Evolutionary conservation across 23 tunicate genomes (phyloP).

Genomic region (Botrylloides violaceus): DNA sequence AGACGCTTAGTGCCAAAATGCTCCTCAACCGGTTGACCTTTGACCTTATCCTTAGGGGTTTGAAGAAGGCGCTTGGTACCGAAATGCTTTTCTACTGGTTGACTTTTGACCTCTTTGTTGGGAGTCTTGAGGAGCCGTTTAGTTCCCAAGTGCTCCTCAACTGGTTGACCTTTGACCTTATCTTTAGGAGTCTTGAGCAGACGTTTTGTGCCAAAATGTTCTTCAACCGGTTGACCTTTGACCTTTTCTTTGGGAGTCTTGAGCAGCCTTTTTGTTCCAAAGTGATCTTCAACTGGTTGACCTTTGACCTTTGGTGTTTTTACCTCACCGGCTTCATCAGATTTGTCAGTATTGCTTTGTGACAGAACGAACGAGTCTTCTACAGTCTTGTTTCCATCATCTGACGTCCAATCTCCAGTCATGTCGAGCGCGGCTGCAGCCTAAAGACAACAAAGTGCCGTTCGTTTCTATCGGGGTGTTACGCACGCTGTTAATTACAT

Average conservation of each 20-base stretch:
- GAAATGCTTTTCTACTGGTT: constrained; percentile 32
- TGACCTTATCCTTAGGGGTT: constrained; percentile 41
- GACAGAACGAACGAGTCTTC: too few species aligned
- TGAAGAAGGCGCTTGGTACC: constrained; percentile 50
- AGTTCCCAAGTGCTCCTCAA: constrained; percentile 22
- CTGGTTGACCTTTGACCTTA: constrained; percentile 6
- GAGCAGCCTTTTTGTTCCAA: constrained; percentile 42
- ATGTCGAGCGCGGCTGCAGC: too few species aligned
- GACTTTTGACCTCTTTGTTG: constrained; percentile 10
- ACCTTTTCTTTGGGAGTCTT: constrained; percentile 37
- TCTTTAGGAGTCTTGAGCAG: constrained; percentile 1
- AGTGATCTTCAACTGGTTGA: constrained; percentile 35
- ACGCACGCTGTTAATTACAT: too few species aligned
- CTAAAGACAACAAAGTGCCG: too few species aligned
- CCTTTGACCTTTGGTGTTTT: constrained; percentile 21
- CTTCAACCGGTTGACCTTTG: constrained; percentile 25
- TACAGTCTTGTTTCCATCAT: too few species aligned
- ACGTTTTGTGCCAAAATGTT: constrained; percentile 38
- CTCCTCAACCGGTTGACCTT: constrained; percentile 20
- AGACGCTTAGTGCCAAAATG: constrained; percentile 44
- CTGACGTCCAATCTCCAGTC: too few species aligned
- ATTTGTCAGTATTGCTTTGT: too few species aligned
- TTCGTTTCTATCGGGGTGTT: too few species aligned
- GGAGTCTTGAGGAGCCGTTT: constrained; percentile 26
- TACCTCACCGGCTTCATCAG: too few species aligned